Evolutionary conservation across 1,140 invertebrate genomes (phyloP), one percentile per base, ranked within the genome.

Genomic region (Eufriesea mexicana): DNA sequence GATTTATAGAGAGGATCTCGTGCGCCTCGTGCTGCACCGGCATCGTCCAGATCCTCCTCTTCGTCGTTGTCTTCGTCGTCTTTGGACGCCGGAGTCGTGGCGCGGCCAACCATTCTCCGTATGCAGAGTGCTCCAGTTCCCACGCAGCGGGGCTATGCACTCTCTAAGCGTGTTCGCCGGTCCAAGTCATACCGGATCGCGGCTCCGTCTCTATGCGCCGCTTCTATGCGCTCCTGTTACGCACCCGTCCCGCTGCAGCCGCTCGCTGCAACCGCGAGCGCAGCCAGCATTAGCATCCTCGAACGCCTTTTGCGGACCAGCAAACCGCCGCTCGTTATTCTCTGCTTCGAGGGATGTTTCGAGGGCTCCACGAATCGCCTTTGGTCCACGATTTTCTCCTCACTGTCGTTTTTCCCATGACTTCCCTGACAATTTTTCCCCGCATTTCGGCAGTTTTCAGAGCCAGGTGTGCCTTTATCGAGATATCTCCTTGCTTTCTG

Each of bases 91-190:
- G 28, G 47, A 75, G 74, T 77, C 72, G 66, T 45, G 51, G 68
- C 80, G 83, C 79, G 76, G 71, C 86, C 77, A 83, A 83, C 85
- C 89, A 86, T 86, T 90, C 88, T 75, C 87, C 85, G 89, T 87
- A 84, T 87, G 85, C 87, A 86, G 84, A 89, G 77, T 89, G 87
- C 83, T 89, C 87, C 73, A 89, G 80, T 89, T 89, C 87, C 87
- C 87, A 89, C 87, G 87, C 84, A 59, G 61, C 86, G 76, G 74
- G 76, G 80, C 68, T 83, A 77, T 67, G 67, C 79, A 55, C 75
- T 83, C 85, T 79, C 70, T 83, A 67, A 83, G 74, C 82, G 62
- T 67, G 62, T 67, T 84, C 77, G 47, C 67, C 86, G 55, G 71
- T 84, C 61, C 35, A 62, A 88, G 72, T 79, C 86, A 81, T 78